Conservation (phyloP, 1,140 invertebrate genomes). For the Nautilus pompilius region DNA sequence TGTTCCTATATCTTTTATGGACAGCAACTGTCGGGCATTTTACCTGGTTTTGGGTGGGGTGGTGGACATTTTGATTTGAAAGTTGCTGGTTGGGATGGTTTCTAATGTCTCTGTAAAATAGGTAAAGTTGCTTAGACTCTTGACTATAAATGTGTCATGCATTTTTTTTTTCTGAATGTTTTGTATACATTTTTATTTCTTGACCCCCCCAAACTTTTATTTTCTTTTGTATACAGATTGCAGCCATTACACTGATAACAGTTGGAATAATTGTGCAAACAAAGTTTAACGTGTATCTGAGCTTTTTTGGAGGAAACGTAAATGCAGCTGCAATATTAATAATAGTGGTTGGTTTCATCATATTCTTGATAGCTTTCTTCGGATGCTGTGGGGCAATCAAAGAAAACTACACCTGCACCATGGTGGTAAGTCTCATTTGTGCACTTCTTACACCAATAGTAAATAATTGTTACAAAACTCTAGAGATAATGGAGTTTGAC, state of each 20-base stretch:
- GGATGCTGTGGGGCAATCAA: slow-evolving; percentile 53
- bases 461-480: too few species aligned
- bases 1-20: too few species aligned
- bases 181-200: not conserved
- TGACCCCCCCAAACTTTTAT: too few species aligned
- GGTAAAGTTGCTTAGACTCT: too few species aligned
- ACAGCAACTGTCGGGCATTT: too few species aligned
- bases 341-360: slow-evolving; percentile 52
- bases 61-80: not conserved
- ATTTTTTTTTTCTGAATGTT: not conserved
- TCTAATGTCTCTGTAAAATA: not conserved
- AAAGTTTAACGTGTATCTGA: slow-evolving; percentile 43
- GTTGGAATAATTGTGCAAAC: slow-evolving; percentile 48
- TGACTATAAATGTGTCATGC: not conserved
- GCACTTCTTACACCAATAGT: too few species aligned
- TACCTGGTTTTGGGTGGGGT: too few species aligned
- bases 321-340: slow-evolving; percentile 47
- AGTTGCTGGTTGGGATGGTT: not conserved
- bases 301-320: slow-evolving; percentile 41
- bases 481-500: too few species aligned
- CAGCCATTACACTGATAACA: slow-evolving; percentile 46
- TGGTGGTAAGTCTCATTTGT: slow-evolving; percentile 43
- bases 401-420: slow-evolving; percentile 50
- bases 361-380: slow-evolving; percentile 52
- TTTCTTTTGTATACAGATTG: slow-evolving; percentile 39